Base-by-base conservation (phyloP, 1,140 invertebrate species). In the Trichonephila clavipes region DNA sequence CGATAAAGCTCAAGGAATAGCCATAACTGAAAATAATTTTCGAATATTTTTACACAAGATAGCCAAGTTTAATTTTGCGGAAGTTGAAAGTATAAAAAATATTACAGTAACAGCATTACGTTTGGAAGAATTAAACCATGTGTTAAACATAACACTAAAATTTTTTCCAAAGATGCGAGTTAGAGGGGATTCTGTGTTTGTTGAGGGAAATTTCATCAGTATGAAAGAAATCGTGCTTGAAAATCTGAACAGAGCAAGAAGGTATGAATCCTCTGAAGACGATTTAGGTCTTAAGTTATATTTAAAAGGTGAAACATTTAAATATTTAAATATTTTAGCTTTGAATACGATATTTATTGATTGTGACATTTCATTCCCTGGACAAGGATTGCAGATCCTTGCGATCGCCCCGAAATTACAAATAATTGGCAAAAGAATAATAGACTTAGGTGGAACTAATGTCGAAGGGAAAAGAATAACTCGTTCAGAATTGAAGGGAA, bases 351-450 rank as follows among this genome's bases (percentile, higher is more conserved):
- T 83, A 10, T 83, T 24, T 59, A n/a, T 83, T 24, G 82, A 85
- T 44, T 7, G 4, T 0, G 6, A 10, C 0, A 1, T 1, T 5
- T 1, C 10, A 18, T 1, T 34, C 14, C 4, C 1, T 34, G 34
- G 34, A 40, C 34, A 1, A 40, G 34, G 34, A 40, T 10, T 6
- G 18, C 3, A 2, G 5, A 51, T 51, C 7, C 28, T 18, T 21
- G 10, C 40, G 18, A 62, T 87, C 1, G 85, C 85, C 1, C 85
- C 85, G 19, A 87, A 87, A 40, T 87, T 59, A 59, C 59, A 62
- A 59, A 28, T 87, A 16, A 0, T 66, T 19, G 61, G 28, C 18
- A 4, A 18, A 51, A 14, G 18, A 5, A 66, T n/a, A 64, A 16
- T 87, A 19, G 14, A 61, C 4, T 18, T 87, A 34, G 21, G 21